Percentiles rank a stretch among this genome's conserved stretches.
Conservation (phyloP, 2,113 vertebrate species). For the Mustelus asterias region DNA sequence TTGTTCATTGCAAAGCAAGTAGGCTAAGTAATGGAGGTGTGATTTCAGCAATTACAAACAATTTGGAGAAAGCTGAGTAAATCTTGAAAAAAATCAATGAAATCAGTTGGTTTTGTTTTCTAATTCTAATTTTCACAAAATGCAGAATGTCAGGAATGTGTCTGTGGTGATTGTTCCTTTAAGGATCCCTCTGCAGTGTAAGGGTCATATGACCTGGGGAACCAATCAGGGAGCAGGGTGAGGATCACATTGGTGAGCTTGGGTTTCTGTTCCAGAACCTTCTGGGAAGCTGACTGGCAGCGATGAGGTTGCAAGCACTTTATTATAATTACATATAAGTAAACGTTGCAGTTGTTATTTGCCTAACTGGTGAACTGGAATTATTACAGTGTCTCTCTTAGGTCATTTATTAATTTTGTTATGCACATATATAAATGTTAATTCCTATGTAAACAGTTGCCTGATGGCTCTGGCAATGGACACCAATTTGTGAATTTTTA, state of each 20-base stretch:
- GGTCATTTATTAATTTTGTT: constrained; percentile 47
- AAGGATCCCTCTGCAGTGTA: no score
- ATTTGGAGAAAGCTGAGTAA: constrained; percentile 61
- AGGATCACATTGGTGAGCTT: no score
- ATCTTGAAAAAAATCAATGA: constrained; percentile 65
- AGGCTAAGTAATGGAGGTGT: constrained; percentile 59
- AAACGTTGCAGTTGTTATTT: no score
- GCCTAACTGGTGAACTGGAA: no score
- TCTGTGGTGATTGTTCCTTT: no score
- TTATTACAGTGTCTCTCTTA: constrained; percentile 16
- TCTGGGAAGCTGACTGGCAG: no score
- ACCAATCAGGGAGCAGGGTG: no score
- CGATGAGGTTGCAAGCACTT: no score
- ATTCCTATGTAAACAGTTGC: not conserved
- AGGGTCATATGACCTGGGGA: no score
- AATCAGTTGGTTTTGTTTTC: constrained; percentile 51
- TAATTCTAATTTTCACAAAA: constrained; percentile 33
- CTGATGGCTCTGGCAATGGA: not conserved
- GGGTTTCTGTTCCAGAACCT: no score
- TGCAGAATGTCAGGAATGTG: constrained; percentile 47
- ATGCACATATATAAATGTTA: constrained; percentile 40
- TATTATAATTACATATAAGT: no score
- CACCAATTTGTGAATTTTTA: not conserved
- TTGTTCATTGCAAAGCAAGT: constrained; percentile 63
- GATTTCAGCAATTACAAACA: constrained; percentile 65